Conservation (phyloP, 1,140 invertebrate genomes). For the Euglossa dilemma region DNA sequence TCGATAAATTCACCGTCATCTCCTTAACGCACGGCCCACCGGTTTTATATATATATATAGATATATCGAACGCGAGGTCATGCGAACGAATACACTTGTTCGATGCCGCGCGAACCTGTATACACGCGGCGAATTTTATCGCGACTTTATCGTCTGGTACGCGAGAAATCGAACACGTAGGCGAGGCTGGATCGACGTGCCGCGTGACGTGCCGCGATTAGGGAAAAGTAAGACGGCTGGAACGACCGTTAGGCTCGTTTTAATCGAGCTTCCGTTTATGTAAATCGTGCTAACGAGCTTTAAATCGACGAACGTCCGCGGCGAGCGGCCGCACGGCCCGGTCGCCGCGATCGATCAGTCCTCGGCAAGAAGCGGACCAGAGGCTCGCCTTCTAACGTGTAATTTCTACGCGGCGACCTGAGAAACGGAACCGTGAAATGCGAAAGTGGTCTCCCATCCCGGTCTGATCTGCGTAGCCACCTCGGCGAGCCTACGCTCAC, state of each 20-base stretch:
- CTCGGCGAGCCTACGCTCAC: background rate
- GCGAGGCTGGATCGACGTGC: conserved; percentile 3
- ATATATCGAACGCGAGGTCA: conserved; percentile 28
- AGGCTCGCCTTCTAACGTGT: conserved; percentile 11
- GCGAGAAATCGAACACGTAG: conserved; percentile 40
- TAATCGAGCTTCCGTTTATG: conserved; percentile 23
- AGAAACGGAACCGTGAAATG: conserved; percentile 39
- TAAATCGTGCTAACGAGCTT: conserved; percentile 31
- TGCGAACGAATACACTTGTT: conserved; percentile 26
- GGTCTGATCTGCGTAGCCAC: background rate
- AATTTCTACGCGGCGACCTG: conserved; percentile 19
- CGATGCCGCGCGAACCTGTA: background rate
- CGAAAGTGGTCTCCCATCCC: background rate
- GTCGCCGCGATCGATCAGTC: background rate
- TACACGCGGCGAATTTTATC: conserved; percentile 26
- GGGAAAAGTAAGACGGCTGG: conserved; percentile 32
- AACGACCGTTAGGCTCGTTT: conserved; percentile 32
- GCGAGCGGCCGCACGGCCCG: background rate
- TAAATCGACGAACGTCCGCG: background rate
- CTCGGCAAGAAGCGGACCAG: background rate
- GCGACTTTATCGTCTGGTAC: conserved; percentile 54
- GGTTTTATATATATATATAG: conserved; percentile 23
- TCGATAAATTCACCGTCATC: conserved; percentile 25
- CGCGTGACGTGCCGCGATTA: conserved; percentile 28
- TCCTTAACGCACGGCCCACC: background rate